These are phyloP conservation scores for Ips nitidus DNA, from an alignment of 1,140 invertebrate genomes.

Conservation along the genomic window DNA sequence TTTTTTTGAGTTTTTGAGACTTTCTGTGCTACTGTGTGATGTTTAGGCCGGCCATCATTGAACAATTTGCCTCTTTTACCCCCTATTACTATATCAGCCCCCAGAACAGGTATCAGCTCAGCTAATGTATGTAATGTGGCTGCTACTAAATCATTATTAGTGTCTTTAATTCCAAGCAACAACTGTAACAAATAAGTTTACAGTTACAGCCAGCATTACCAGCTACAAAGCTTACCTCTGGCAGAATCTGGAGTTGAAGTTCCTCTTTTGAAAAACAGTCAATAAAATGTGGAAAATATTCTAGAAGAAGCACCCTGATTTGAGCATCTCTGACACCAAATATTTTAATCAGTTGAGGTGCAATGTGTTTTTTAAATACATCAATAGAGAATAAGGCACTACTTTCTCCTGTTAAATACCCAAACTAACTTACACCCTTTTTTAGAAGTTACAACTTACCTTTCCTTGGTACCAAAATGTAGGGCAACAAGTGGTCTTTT, in stretches of 20 bases:
- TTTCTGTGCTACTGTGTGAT: constrained; percentile 40
- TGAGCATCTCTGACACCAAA: constrained; percentile 77
- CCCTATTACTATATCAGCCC: constrained; percentile 76
- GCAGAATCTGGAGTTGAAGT: constrained; percentile 48
- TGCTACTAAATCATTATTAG: constrained; percentile 75
- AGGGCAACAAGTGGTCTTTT: constrained; percentile 71
- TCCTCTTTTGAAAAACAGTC: constrained; percentile 70
- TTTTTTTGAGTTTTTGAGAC: constrained; percentile 33
- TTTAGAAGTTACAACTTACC: constrained; percentile 48
- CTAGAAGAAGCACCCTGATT: constrained; percentile 68
- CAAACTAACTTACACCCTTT: background rate
- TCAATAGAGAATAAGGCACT: constrained; percentile 55
- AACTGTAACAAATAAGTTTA: constrained; percentile 55
- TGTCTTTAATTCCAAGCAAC: constrained; percentile 81
- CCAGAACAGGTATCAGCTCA: constrained; percentile 79
- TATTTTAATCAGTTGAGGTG: constrained; percentile 73
- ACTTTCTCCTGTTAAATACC: constrained; percentile 17
- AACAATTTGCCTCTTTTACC: constrained; percentile 78
- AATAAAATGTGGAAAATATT: constrained; percentile 71
- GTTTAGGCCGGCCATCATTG: constrained; percentile 73
- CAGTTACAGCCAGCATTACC: no score
- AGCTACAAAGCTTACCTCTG: background rate
- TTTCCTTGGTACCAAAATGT: constrained; percentile 69
- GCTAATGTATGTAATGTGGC: constrained; percentile 76
- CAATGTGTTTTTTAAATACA: constrained; percentile 68